Conservation (phyloP, 2,797 vertebrate species). For the Onychomys leucogaster region DNA sequence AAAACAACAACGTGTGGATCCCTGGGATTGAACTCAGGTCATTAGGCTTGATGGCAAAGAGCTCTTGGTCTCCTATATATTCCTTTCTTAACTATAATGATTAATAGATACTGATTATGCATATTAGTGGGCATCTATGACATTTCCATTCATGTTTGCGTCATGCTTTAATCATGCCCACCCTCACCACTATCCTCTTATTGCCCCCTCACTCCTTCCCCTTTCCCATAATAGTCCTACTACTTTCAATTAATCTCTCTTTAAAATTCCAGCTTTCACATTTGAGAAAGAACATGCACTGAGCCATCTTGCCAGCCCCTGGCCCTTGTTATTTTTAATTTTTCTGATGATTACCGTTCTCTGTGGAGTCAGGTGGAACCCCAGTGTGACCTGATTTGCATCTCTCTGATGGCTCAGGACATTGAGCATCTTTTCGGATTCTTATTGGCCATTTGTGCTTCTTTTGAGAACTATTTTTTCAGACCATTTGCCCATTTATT, state of each 20-base stretch:
- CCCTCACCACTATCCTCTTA: not conserved
- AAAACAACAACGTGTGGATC: not conserved
- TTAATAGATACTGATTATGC: not conserved
- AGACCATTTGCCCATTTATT: not conserved
- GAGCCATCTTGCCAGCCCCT: not conserved
- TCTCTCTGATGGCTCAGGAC: not conserved
- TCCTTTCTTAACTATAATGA: not conserved
- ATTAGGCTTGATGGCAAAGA: not conserved
- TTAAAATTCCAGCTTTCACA: not conserved
- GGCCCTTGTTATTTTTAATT: not conserved
- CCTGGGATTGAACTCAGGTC: not conserved
- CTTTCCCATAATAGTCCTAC: not conserved
- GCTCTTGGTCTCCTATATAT: not conserved
- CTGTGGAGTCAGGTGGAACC: not conserved
- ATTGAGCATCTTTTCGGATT: not conserved
- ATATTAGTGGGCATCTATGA: not conserved
- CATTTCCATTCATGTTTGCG: not conserved
- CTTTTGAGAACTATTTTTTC: not conserved
- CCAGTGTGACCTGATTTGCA: not conserved
- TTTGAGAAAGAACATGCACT: not conserved
- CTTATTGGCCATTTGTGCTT: not conserved
- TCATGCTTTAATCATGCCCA: not conserved
- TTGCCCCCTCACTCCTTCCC: no score
- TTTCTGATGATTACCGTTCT: not conserved
- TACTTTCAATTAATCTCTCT: not conserved